Evolutionary conservation across 2,797 vertebrate species (phyloP), one percentile per base, ranked within the genome.

Genomic region (Dryobates pubescens): DNA sequence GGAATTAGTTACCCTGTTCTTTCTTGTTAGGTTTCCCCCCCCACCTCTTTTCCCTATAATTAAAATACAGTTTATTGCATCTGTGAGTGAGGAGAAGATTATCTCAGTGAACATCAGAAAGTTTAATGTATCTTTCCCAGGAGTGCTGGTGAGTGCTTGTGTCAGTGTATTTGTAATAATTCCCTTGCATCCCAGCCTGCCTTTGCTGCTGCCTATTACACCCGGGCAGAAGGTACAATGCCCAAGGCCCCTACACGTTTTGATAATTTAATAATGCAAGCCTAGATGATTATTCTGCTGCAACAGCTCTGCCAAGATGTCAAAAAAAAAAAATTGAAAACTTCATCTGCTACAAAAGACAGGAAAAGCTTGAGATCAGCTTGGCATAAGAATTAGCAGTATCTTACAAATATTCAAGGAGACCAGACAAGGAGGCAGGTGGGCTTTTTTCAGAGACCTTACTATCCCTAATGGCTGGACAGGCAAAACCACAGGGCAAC

Each of bases 211-310:
- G 73, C 56, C 79, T 82, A 8, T 67, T 61, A 51, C 16, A 89
- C 22, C 17, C 77, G 64, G 67, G 80, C 80, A 93, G 86, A 91
- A 93, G 61, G 77, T 59, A 88, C 67, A 88, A 45, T 71, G 89
- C 89, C 89, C 88, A 95, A 91, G 74, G 91, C 85, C 79, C 53
- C 74, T 68, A 70, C 49, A 61, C 49, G 7, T 7, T 92, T 74
- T 88, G 74, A 30, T 38, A 81, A 91, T 86, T 89, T 61, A 88
- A 86, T 94, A 95, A 88, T 81, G 47, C 80, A 86, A 89, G 61
- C 43, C 22, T 70, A 13, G 0, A 61, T 93, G 88, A 89, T 89
- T 91, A 81, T 91, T 83, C 82, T 89, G 85, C 63, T 67, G 76
- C 82, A 94, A 89, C n/a, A 82, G 47, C 29, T 89, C 91, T 94